Evolutionary conservation across 2,113 vertebrate genomes (phyloP).

Genomic region (Elachura formosa): DNA sequence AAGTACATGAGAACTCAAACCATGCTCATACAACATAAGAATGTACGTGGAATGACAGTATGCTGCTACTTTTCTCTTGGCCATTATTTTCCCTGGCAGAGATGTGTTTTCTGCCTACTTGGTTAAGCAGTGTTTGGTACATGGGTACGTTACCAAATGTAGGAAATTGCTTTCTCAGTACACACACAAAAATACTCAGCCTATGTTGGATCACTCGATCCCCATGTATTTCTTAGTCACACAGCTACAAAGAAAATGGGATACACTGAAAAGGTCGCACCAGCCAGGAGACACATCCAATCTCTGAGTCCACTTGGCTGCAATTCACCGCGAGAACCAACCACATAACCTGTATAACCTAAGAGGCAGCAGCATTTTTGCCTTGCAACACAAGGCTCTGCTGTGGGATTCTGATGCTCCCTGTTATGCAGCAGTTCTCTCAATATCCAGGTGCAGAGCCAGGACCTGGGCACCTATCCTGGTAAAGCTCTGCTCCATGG

Average conservation of each 20-base stretch:
- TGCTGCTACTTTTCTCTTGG: neutral
- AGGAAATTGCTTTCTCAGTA: neutral
- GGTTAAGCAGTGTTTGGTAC: neutral
- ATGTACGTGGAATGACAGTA: neutral
- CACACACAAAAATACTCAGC: neutral
- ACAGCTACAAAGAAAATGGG: neutral
- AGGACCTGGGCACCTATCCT: neutral
- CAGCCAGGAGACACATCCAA: neutral
- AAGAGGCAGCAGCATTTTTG: neutral
- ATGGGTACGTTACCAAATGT: neutral
- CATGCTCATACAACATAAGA: neutral
- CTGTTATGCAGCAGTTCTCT: rapidly evolving
- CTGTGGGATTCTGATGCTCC: neutral
- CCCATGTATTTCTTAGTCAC: neutral
- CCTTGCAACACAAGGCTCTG: neutral
- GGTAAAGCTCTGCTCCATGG: neutral
- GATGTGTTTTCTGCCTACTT: neutral
- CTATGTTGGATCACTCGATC: neutral
- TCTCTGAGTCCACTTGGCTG: neutral
- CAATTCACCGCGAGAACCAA: neutral
- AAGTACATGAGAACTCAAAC: neutral
- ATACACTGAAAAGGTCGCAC: neutral
- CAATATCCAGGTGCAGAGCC: rapidly evolving
- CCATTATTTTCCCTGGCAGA: neutral
- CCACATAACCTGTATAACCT: neutral